phyloP scores from a whole-genome alignment of 1,140 invertebrate genomes.

The Temnothorax nylanderi region DNA sequence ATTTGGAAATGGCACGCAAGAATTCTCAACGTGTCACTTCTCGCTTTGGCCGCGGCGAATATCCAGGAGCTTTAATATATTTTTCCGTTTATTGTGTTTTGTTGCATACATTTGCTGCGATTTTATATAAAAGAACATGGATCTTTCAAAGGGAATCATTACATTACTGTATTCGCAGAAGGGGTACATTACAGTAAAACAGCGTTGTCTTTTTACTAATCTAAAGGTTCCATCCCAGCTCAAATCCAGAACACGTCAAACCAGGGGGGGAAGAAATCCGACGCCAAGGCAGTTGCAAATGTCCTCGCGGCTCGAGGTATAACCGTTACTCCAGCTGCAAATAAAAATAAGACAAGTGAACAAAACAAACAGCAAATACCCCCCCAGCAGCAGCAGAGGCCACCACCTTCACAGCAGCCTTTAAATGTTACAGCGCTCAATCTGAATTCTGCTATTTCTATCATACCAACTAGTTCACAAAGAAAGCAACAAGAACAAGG shows the following conservation, averaged over 20 bases:
- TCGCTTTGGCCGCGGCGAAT: too few species aligned
- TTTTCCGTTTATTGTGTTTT: neutral
- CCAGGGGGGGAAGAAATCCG: slow-evolving; percentile 85
- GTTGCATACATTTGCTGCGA: neutral
- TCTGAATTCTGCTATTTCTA: slow-evolving; percentile 90
- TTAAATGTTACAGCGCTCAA: slow-evolving; percentile 86
- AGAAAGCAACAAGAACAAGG: slow-evolving; percentile 82
- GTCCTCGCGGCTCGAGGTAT: slow-evolving; percentile 91
- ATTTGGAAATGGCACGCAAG: too few species aligned
- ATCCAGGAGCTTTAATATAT: too few species aligned
- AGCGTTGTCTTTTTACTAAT: slow-evolving; percentile 79
- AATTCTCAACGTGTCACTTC: too few species aligned
- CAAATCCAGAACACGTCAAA: slow-evolving; percentile 80
- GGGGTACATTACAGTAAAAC: slow-evolving; percentile 72
- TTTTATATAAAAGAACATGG: neutral
- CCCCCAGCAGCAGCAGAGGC: slow-evolving; percentile 71
- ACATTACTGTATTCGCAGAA: slow-evolving; percentile 58
- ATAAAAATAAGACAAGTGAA: slow-evolving; percentile 81
- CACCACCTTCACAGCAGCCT: slow-evolving; percentile 71
- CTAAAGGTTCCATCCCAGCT: slow-evolving; percentile 82
- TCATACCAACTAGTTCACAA: slow-evolving; percentile 86
- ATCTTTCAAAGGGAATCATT: slow-evolving; percentile 8
- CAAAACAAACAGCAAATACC: slow-evolving; percentile 76
- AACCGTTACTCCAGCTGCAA: slow-evolving; percentile 89
- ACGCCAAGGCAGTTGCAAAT: slow-evolving; percentile 91